These are phyloP conservation scores for Pristionchus entomophagus DNA, from an alignment of 2,888 invertebrate species.

Conservation along the genomic window DNA sequence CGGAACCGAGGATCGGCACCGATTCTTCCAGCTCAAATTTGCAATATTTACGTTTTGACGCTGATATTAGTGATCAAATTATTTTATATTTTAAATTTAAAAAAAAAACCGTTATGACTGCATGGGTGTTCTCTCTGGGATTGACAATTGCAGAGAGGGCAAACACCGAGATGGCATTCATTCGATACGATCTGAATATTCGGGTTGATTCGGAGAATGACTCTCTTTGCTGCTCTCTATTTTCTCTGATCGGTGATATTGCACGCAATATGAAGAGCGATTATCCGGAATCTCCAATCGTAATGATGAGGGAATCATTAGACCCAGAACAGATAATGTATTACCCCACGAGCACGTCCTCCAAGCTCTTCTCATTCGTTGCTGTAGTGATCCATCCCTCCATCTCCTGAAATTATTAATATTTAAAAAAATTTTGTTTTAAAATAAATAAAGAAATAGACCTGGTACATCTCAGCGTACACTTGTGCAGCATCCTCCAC, in stretches of 20 bases:
- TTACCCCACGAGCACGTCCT: constrained; percentile 4
- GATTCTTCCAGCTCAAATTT: not conserved
- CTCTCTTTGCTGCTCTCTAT: too few relatives aligned
- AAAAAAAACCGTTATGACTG: not conserved
- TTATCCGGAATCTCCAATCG: too few relatives aligned
- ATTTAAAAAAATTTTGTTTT: not conserved
- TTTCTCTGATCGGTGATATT: too few relatives aligned
- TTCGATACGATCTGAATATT: constrained; percentile 12
- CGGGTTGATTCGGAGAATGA: too few relatives aligned
- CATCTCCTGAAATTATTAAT: not conserved
- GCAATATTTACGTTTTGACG: not conserved
- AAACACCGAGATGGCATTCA: not conserved
- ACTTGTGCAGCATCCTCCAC: not conserved
- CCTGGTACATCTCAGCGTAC: not conserved
- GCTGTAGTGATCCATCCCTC: constrained; percentile 14
- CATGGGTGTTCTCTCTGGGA: not conserved
- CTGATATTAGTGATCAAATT: too few relatives aligned
- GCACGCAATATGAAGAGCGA: too few relatives aligned
- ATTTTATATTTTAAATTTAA: too few relatives aligned
- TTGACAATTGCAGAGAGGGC: not conserved
- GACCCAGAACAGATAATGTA: not conserved
- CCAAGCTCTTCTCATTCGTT: not conserved
- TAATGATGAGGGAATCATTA: not conserved
- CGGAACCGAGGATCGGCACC: not conserved
- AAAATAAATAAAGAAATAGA: not conserved